These are phyloP conservation scores for Ectobius pallidus DNA, from an alignment of 2,888 invertebrate genomes.

Conservation along the genomic window DNA sequence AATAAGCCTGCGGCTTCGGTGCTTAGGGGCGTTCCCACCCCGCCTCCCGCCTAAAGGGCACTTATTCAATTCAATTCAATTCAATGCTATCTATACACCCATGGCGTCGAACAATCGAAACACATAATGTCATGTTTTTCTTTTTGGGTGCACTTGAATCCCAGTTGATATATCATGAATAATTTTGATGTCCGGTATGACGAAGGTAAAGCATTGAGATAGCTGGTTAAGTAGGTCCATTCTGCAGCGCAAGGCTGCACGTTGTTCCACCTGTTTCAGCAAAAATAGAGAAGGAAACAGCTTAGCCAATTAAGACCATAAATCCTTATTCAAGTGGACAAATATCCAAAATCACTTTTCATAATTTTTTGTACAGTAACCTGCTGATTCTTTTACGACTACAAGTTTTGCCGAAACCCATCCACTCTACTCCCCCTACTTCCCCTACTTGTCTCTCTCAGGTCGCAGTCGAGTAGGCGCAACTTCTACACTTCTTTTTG, in stretches of 20 bases:
- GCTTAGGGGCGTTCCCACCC: too few relatives aligned
- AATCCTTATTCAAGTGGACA: slow-evolving; percentile 17
- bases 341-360: slow-evolving; percentile 18
- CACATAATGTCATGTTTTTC: too few relatives aligned
- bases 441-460: neutral
- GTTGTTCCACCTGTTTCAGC: neutral
- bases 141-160: too few relatives aligned
- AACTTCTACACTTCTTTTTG: neutral
- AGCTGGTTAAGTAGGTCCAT: neutral
- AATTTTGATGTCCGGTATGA: too few relatives aligned
- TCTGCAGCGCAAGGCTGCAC: neutral
- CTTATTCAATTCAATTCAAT: too few relatives aligned
- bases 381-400: neutral
- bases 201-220: too few relatives aligned
- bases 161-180: too few relatives aligned
- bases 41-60: too few relatives aligned
- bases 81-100: too few relatives aligned
- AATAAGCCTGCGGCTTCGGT: too few relatives aligned
- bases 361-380: neutral
- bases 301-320: neutral
- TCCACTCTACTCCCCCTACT: neutral
- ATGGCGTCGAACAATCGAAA: too few relatives aligned
- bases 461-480: neutral
- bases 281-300: neutral
- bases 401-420: slow-evolving; percentile 8